Evolutionary conservation across 2,888 invertebrate species (phyloP).

Genomic region (Drosophila pseudotakahashii): DNA sequence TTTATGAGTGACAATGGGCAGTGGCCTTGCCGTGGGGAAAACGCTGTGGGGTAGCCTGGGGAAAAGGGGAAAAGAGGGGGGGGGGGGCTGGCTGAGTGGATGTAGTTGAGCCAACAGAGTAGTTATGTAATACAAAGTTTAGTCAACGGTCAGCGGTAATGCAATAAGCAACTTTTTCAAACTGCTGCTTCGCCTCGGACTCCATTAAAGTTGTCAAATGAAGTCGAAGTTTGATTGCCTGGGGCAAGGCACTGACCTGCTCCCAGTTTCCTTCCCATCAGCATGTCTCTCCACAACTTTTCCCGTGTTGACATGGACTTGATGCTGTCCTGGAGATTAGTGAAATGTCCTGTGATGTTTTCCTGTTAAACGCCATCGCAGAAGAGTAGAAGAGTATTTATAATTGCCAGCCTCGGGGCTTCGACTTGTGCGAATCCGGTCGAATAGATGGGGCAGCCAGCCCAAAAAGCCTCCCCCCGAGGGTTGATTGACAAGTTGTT

Average conservation of each 20-base stretch:
- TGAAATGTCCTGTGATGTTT: constrained; percentile 58
- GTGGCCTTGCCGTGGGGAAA: constrained; percentile 14
- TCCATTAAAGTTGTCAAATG: constrained; percentile 77
- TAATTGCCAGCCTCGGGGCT: constrained; percentile 54
- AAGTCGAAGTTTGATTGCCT: constrained; percentile 73
- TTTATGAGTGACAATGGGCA: constrained; percentile 53
- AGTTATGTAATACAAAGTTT: constrained; percentile 50
- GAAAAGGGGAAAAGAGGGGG: background rate
- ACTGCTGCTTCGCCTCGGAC: constrained; percentile 63
- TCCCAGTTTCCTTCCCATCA: constrained; percentile 3
- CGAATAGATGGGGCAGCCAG: constrained; percentile 16
- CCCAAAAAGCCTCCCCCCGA: background rate
- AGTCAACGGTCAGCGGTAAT: constrained; percentile 49
- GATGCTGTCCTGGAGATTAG: constrained; percentile 53
- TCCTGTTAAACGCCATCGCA: constrained; percentile 45
- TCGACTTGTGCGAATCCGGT: constrained; percentile 36
- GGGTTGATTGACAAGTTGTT: constrained; percentile 20
- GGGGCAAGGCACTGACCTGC: constrained; percentile 36
- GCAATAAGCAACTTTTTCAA: constrained; percentile 65
- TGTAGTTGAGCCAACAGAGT: constrained; percentile 26
- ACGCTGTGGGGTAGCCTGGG: constrained; percentile 2
- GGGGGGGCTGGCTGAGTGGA: background rate
- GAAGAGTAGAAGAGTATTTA: constrained; percentile 48
- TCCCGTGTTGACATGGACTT: constrained; percentile 30
- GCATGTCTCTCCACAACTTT: constrained; percentile 15